Evolutionary conservation across 2,797 vertebrate genomes (phyloP).

Genomic region (Selene dorsalis): DNA sequence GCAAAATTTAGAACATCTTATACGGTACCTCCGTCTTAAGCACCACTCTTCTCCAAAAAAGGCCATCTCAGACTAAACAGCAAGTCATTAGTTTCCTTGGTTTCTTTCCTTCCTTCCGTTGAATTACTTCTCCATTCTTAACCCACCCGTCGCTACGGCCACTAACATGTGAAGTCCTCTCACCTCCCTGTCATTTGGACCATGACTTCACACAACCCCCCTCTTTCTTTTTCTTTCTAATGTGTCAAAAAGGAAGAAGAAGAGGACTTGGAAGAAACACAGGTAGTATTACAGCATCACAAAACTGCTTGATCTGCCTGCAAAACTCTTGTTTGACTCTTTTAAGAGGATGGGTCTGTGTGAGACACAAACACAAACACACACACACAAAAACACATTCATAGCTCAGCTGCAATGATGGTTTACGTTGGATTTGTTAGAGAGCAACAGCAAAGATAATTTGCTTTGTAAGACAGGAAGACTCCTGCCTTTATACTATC

Average conservation of each 20-base stretch:
- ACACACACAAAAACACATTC: neutral
- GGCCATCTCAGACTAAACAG: conserved; percentile 16
- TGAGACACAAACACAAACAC: conserved; percentile 13
- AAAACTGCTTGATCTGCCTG: conserved; percentile 22
- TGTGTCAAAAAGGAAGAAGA: conserved; percentile 67
- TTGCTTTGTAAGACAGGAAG: conserved; percentile 6
- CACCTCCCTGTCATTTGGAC: conserved; percentile 24
- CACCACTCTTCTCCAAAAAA: conserved; percentile 15
- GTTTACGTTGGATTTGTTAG: neutral
- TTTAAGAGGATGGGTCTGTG: conserved; percentile 7
- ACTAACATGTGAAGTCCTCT: conserved; percentile 54
- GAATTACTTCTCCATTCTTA: conserved; percentile 52
- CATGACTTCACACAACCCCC: conserved; percentile 40
- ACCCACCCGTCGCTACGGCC: conserved; percentile 14
- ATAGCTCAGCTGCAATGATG: neutral
- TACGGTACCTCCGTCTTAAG: conserved; percentile 20
- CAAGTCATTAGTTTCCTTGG: conserved; percentile 12
- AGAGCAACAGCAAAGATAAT: neutral
- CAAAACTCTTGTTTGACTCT: conserved; percentile 7
- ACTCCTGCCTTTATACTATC: too few species aligned
- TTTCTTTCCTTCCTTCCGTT: conserved; percentile 6
- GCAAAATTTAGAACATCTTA: conserved; percentile 11
- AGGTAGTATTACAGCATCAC: conserved; percentile 55
- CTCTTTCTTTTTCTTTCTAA: conserved; percentile 38
- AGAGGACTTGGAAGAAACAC: conserved; percentile 71